These are phyloP conservation scores for Pangasius sanitwongsei DNA, from an alignment of 2,797 vertebrate genomes.

Conservation along the genomic window DNA sequence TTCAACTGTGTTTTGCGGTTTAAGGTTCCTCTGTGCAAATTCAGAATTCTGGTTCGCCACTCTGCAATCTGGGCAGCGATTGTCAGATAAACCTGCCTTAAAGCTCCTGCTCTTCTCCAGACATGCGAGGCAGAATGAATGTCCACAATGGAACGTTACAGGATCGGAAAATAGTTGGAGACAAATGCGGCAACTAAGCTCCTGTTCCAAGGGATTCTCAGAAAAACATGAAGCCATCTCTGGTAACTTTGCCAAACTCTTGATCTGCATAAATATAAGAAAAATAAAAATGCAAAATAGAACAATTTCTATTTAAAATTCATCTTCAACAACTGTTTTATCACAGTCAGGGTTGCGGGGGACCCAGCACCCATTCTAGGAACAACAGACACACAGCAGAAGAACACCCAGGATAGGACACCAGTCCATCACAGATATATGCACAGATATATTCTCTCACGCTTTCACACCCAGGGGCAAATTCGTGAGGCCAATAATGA, in stretches of 20 bases:
- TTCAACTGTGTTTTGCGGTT: conserved; percentile 67
- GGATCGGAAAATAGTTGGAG: conserved; percentile 68
- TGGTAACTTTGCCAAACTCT: background rate
- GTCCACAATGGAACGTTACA: conserved; percentile 71
- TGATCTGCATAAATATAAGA: conserved; percentile 6
- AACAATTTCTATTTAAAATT: background rate
- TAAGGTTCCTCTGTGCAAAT: conserved; percentile 64
- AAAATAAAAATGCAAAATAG: background rate
- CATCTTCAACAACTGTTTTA: background rate
- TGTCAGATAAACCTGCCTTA: conserved; percentile 60
- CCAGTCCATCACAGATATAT: background rate
- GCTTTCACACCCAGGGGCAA: background rate
- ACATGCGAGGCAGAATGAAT: conserved; percentile 73
- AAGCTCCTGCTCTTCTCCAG: conserved; percentile 62
- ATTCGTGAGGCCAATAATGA: no score
- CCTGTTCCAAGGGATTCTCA: conserved; percentile 52
- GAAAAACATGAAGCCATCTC: conserved; percentile 35
- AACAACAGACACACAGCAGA: background rate
- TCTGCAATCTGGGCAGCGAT: conserved; percentile 75
- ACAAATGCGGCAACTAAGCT: conserved; percentile 76
- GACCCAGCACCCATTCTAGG: background rate
- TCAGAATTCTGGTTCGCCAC: conserved; percentile 58
- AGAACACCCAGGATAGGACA: background rate
- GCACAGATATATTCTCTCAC: background rate
- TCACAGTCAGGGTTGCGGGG: background rate